A percentile compares a stretch with the other conserved stretches of the same genome.
phyloP scores from a whole-genome alignment of 2,888 invertebrate genomes.

The Eilema depressum region DNA sequence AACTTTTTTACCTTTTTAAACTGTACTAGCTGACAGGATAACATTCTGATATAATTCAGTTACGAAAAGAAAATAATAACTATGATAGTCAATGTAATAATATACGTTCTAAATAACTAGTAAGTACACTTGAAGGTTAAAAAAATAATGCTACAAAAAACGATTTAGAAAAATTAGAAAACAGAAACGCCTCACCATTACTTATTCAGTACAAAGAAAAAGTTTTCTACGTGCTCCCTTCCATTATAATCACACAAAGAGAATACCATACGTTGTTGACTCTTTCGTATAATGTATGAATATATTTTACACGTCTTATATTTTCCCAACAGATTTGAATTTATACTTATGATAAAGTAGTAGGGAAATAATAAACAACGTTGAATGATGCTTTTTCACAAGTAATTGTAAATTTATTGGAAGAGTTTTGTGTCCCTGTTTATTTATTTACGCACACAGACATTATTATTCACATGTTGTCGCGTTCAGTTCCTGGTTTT shows the following conservation, averaged over 20 bases:
- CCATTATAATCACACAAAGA: slow-evolving; percentile 7
- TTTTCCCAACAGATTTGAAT: slow-evolving; percentile 10
- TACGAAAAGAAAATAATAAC: too few species aligned
- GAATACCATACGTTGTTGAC: slow-evolving; percentile 8
- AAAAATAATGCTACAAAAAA: background rate
- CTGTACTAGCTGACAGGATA: too few species aligned
- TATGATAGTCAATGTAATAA: too few species aligned
- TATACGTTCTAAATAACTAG: too few species aligned
- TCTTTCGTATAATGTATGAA: background rate
- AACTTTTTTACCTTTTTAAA: too few species aligned
- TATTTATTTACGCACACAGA: background rate
- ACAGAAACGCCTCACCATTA: background rate
- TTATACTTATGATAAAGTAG: slow-evolving; percentile 1
- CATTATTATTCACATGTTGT: background rate
- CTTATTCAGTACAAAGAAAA: slow-evolving; percentile 6
- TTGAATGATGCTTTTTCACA: background rate
- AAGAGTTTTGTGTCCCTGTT: background rate
- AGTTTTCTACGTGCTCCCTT: background rate
- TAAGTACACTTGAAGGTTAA: too few species aligned
- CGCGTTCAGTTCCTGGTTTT: background rate
- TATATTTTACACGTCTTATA: slow-evolving; percentile 1
- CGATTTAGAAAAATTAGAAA: background rate
- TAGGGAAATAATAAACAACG: background rate
- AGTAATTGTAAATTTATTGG: slow-evolving; percentile 2
- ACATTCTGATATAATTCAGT: too few species aligned